Conservation (phyloP, 2,888 invertebrate species). For the Cosmopolites sordidus region DNA sequence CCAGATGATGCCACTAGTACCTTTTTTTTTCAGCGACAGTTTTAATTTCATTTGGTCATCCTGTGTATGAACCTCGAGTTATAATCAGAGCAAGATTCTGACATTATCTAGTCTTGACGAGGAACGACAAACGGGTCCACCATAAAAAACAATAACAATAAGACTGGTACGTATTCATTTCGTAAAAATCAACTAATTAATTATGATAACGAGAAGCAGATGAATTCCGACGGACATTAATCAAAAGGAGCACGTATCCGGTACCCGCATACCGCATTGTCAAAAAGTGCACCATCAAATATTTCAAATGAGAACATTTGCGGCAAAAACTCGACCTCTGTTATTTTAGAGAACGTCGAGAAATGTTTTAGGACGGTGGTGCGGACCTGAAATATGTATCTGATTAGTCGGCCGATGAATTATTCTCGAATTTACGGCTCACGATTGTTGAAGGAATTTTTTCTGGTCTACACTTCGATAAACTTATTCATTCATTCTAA, state of each 20-base stretch:
- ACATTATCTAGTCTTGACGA: background rate
- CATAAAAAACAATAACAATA: slow-evolving; percentile 14
- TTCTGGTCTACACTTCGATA: too few relatives aligned
- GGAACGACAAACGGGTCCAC: background rate
- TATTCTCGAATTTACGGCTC: too few relatives aligned
- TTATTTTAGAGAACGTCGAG: slow-evolving; percentile 27
- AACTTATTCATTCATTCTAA: too few relatives aligned
- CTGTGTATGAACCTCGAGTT: too few relatives aligned
- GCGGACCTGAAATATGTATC: too few relatives aligned
- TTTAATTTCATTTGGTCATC: too few relatives aligned
- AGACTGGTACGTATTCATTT: slow-evolving; percentile 19
- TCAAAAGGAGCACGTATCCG: slow-evolving; percentile 44
- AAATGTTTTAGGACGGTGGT: slow-evolving; percentile 16
- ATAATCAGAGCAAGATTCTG: background rate
- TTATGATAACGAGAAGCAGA: slow-evolving; percentile 48
- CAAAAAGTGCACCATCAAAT: slow-evolving; percentile 41
- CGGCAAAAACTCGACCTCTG: slow-evolving; percentile 12
- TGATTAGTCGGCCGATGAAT: too few relatives aligned
- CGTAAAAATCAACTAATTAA: slow-evolving; percentile 44
- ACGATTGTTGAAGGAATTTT: too few relatives aligned
- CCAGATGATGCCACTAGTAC: too few relatives aligned
- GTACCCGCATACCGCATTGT: slow-evolving; percentile 40
- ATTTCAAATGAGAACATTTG: slow-evolving; percentile 33
- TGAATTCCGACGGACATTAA: slow-evolving; percentile 44
- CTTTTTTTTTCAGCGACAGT: too few relatives aligned